phyloP scores from a whole-genome alignment of 2,888 invertebrate species.

The Stenichneumon culpator region DNA sequence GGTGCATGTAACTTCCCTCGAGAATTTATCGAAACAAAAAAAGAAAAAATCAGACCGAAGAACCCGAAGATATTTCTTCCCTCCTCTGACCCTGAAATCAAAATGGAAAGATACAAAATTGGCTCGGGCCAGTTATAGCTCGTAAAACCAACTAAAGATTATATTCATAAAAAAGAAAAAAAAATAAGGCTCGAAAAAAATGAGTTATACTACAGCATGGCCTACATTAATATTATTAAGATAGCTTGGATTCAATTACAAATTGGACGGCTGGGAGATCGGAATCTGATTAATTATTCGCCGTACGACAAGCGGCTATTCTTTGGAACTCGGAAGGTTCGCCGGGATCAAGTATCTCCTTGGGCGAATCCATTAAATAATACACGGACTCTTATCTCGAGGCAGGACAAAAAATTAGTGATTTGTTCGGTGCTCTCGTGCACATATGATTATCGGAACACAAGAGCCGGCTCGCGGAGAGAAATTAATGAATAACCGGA shows the following conservation, averaged over 20 bases:
- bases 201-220: neutral
- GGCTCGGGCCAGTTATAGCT: slow-evolving; percentile 31
- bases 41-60: neutral
- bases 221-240: slow-evolving; percentile 28
- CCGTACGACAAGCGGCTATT: slow-evolving; percentile 20
- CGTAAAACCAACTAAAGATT: slow-evolving; percentile 52
- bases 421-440: slow-evolving; percentile 34
- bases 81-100: slow-evolving; percentile 30
- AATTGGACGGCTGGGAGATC: slow-evolving; percentile 28
- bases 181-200: no score
- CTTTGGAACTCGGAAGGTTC: slow-evolving; percentile 30
- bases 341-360: slow-evolving; percentile 37
- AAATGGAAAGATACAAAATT: slow-evolving; percentile 38
- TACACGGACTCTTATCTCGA: slow-evolving; percentile 10
- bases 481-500: slow-evolving; percentile 56
- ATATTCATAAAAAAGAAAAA: slow-evolving; percentile 35
- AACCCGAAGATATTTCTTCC: neutral
- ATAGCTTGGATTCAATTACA: slow-evolving; percentile 47
- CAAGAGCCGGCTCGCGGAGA: neutral
- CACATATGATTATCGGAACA: slow-evolving; percentile 20
- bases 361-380: slow-evolving; percentile 49
- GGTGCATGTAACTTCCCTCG: slow-evolving; percentile 18
- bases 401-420: slow-evolving; percentile 1
- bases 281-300: slow-evolving; percentile 53
- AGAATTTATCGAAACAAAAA: slow-evolving; percentile 50